Evolutionary conservation across 2,797 vertebrate species (phyloP).

Genomic region (Octomys mimax): DNA sequence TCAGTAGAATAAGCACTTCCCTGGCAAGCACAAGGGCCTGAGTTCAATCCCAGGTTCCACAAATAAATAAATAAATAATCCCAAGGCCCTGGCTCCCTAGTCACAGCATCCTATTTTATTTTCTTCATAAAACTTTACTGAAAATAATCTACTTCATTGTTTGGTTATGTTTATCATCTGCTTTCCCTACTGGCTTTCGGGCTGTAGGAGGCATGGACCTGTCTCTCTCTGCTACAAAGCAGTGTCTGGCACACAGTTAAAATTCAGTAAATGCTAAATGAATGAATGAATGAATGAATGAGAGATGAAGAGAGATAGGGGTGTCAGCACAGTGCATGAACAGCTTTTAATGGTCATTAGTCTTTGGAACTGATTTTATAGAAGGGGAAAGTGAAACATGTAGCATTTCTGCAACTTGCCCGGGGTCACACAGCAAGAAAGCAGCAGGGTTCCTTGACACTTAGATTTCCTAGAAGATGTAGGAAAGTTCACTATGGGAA

Average conservation of each 20-base stretch:
- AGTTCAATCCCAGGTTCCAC: too few relatives aligned
- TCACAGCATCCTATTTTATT: neutral
- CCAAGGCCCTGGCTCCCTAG: neutral
- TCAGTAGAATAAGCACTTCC: too few relatives aligned
- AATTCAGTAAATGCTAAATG: neutral
- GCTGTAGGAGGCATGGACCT: neutral
- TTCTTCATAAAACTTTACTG: constrained; percentile 33
- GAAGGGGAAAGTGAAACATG: neutral
- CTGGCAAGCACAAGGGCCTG: too few relatives aligned
- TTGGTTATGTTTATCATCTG: neutral
- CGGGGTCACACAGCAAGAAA: neutral
- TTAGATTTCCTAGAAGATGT: neutral
- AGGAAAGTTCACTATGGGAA: neutral
- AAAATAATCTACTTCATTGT: constrained; percentile 27
- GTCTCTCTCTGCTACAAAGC: constrained; percentile 17
- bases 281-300: neutral
- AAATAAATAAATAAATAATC: neutral
- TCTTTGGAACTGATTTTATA: constrained; percentile 8
- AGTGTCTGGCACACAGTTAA: constrained; percentile 23
- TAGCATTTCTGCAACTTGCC: neutral
- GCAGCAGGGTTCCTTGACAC: neutral
- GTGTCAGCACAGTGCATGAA: neutral
- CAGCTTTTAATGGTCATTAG: constrained; percentile 16
- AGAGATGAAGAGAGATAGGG: neutral
- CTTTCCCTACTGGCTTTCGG: neutral